Base-by-base conservation (phyloP, 2,888 invertebrate genomes). In the Stenotaenia linearis region DNA sequence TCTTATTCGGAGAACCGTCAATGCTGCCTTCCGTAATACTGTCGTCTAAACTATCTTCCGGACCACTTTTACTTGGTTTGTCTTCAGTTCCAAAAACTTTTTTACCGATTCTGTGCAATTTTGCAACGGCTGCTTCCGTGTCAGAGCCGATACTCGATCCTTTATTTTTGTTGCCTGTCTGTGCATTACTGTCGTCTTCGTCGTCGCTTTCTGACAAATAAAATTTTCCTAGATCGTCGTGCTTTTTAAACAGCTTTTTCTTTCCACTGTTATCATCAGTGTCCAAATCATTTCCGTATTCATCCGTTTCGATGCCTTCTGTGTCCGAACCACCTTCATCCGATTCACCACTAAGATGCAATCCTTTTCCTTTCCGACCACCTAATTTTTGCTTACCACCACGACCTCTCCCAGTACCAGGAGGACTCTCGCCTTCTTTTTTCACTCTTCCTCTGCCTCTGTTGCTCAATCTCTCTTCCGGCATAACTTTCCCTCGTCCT, bases 401-500 rank as follows among this genome's bases (percentile, higher is more conserved):
- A 9, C 78, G 40, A 23, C 77, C 77, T n/a, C 56, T 10, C 10
- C 9, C 30, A 28, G 10, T 32, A n/a, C 18, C 15, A 23, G 61
- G 78, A 10, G 61, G 69, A 28, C 21, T 56, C 1, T 28, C 50
- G 1, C 28, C 45, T 3, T 77, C 77, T 32, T 32, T 75, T 2
- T 18, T n/a, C 4, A 18, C 15, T 32, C 56, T 45, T 50, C 78
- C 78, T 30, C 78, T 28, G 18, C 78, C 78, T 18, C 40, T 25
- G 5, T 7, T 30, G 1, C 7, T 56, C n/a, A 15, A 0, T 12
- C 30, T 61, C 9, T 78, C 74, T 21, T 45, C 40, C 1, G 37
- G 23, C 61, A 79, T 75, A 0, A 75, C 79, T 69, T 75, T 79
- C 0, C 78, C 37, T 50, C 74, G 45, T 77, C 32, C 45, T 40